Conservation (phyloP, 2,888 invertebrate species). For the Vanessa cardui region DNA sequence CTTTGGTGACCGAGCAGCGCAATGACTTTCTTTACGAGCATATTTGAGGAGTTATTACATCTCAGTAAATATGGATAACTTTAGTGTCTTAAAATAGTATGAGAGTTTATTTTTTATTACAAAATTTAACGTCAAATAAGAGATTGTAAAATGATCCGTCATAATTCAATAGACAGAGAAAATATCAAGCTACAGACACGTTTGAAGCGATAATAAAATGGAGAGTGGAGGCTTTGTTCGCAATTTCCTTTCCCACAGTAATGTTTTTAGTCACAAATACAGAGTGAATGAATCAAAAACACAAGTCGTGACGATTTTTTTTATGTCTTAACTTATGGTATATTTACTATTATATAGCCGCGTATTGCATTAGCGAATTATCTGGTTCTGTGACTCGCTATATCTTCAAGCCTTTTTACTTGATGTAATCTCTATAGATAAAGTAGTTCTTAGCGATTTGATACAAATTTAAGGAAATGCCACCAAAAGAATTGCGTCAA, state of each 20-base stretch:
- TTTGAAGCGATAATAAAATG: slow-evolving; percentile 56
- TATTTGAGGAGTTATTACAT: too few relatives aligned
- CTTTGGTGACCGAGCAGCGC: too few relatives aligned
- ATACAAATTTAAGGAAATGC: too few relatives aligned
- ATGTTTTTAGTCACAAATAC: slow-evolving; percentile 20
- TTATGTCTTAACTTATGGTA: not conserved
- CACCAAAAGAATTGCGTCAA: too few relatives aligned
- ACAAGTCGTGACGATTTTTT: slow-evolving; percentile 14
- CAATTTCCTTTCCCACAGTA: slow-evolving; percentile 62
- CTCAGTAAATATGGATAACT: too few relatives aligned
- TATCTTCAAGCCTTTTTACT: too few relatives aligned
- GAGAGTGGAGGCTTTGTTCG: slow-evolving; percentile 60
- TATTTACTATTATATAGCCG: not conserved
- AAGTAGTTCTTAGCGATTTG: too few relatives aligned
- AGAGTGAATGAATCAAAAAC: slow-evolving; percentile 21
- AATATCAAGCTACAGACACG: slow-evolving; percentile 51
- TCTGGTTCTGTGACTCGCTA: too few relatives aligned
- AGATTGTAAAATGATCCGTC: slow-evolving; percentile 25
- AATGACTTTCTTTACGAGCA: not conserved
- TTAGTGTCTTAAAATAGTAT: not conserved
- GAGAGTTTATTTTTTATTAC: not conserved
- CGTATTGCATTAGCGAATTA: not conserved
- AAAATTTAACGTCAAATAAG: slow-evolving; percentile 6
- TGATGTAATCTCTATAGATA: too few relatives aligned
- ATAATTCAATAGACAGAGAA: slow-evolving; percentile 36